Evolutionary conservation across 2,113 vertebrate species (phyloP).

Genomic region (Odocoileus hemionus): DNA sequence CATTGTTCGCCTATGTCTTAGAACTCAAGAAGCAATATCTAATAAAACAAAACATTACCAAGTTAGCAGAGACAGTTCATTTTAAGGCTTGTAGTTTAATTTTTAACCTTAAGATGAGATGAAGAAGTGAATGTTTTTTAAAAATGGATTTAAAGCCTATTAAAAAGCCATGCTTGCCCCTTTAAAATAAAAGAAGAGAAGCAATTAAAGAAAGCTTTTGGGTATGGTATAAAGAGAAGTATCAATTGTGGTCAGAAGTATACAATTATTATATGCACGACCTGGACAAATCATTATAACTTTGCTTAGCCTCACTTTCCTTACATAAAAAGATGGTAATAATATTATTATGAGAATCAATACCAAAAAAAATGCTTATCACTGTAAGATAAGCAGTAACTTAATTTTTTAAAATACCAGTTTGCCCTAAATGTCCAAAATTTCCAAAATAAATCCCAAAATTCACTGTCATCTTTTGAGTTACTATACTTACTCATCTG

Average conservation of each 20-base stretch:
- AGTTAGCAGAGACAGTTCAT: not conserved
- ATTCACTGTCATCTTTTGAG: not conserved
- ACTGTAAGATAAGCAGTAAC: not conserved
- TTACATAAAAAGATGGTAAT: not conserved
- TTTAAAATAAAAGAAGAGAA: not conserved
- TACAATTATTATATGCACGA: not conserved
- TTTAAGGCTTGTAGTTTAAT: not conserved
- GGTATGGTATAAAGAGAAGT: not conserved
- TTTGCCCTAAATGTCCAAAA: not conserved
- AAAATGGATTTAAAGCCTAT: not conserved
- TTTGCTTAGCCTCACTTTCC: not conserved
- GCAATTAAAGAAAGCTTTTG: not conserved
- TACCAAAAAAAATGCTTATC: not conserved
- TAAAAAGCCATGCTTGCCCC: not conserved
- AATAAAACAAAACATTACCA: not conserved
- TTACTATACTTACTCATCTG: not conserved
- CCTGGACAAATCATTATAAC: not conserved
- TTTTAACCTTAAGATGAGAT: not conserved
- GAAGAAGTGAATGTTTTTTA: not conserved
- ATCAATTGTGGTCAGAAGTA: not conserved
- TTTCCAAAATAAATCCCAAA: not conserved
- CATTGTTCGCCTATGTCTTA: not conserved
- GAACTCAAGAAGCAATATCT: conserved; percentile 3
- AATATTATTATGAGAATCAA: not conserved
- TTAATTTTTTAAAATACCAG: not conserved